Conservation (phyloP, 2,113 vertebrate genomes). For the Ochotona princeps region DNA sequence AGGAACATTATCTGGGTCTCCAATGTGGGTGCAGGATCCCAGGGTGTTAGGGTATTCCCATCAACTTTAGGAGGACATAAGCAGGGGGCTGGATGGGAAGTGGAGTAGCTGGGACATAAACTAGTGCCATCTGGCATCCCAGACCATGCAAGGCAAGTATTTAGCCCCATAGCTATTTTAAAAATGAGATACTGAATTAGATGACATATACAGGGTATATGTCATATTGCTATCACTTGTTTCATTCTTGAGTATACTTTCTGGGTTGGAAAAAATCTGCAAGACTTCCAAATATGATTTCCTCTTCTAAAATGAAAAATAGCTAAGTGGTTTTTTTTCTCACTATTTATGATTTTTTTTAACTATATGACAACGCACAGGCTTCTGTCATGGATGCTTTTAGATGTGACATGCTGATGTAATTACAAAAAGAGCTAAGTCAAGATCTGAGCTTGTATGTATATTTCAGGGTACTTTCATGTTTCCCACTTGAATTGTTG, state of each 20-base stretch:
- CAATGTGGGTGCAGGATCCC: no score
- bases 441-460: neutral
- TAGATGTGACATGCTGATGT: neutral
- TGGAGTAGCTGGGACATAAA: no score
- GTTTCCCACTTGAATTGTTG: neutral
- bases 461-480: neutral
- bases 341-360: slow-evolving; percentile 44
- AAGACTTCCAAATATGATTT: neutral
- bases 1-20: no score
- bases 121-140: no score
- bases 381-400: neutral
- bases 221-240: neutral
- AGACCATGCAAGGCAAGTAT: no score
- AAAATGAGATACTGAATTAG: neutral
- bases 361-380: slow-evolving; percentile 38
- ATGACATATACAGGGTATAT: neutral
- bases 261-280: neutral
- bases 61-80: no score
- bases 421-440: slow-evolving; percentile 35
- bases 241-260: neutral
- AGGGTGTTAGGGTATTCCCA: no score
- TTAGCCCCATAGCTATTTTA: neutral
- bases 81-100: no score
- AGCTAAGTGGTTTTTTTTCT: neutral
- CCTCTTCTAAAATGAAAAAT: neutral